Percentiles rank a stretch among this genome's conserved stretches.
Evolutionary conservation across 2,888 invertebrate species (phyloP).

Genomic region (Psylliodes chrysocephalus): DNA sequence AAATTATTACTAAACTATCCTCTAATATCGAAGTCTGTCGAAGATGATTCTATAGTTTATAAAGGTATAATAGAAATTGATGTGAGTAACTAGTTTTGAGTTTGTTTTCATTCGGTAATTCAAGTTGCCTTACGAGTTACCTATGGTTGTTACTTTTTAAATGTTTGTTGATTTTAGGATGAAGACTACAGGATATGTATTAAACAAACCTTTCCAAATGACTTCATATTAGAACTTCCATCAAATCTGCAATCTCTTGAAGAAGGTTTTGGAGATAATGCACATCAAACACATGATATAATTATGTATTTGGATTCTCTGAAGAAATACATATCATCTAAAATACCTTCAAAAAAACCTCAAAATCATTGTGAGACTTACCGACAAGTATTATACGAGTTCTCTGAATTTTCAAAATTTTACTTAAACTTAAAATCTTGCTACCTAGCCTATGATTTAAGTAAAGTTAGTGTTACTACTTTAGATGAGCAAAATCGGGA

Average conservation of each 20-base stretch:
- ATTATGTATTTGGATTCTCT: conserved; percentile 48
- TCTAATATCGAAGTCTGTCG: conserved; percentile 43
- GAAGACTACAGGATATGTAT: conserved; percentile 48
- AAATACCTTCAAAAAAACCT: conserved; percentile 23
- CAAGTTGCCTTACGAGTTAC: too few species aligned
- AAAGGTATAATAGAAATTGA: conserved; percentile 49
- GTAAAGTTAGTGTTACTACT: conserved; percentile 40
- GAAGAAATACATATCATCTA: conserved; percentile 40
- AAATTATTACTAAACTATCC: conserved; percentile 53
- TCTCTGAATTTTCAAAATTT: conserved; percentile 53
- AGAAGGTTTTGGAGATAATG: conserved; percentile 30
- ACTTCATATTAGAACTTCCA: conserved; percentile 31
- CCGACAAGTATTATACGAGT: conserved; percentile 51
- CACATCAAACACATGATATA: conserved; percentile 32
- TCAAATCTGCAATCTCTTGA: conserved; percentile 20
- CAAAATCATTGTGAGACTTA: conserved; percentile 43
- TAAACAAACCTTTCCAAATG: conserved; percentile 28
- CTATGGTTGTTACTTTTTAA: too few species aligned
- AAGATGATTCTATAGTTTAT: conserved; percentile 43
- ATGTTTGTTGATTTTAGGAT: too few species aligned
- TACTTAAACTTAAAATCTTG: conserved; percentile 51
- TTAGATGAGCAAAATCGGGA: conserved; percentile 47
- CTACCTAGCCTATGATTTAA: conserved; percentile 48
- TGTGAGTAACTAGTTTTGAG: too few species aligned
- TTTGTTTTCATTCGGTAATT: too few species aligned